These are phyloP conservation scores for Chelonus insularis DNA, from an alignment of 1,140 invertebrate genomes.

Conservation along the genomic window DNA sequence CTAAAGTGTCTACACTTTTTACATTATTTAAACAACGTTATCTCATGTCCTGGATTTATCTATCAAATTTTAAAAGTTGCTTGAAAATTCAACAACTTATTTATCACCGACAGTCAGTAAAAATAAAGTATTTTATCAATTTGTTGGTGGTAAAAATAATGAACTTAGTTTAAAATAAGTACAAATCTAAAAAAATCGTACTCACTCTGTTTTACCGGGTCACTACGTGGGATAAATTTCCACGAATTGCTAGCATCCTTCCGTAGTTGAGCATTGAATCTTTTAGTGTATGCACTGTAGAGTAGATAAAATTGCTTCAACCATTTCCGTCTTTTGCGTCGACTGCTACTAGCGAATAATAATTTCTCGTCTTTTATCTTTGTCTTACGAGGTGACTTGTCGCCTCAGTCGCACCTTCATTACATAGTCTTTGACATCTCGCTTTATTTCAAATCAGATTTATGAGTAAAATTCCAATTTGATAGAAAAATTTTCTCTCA, in stretches of 20 bases:
- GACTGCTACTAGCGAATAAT: background rate
- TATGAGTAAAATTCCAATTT: too few relatives aligned
- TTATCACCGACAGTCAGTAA: too few relatives aligned
- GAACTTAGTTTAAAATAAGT: background rate
- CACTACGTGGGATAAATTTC: constrained; percentile 24
- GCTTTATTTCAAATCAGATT: too few relatives aligned
- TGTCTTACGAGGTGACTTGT: background rate
- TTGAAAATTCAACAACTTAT: too few relatives aligned
- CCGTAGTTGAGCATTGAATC: background rate
- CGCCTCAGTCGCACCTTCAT: background rate
- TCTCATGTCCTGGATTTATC: too few relatives aligned
- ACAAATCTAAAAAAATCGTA: background rate
- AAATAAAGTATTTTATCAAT: too few relatives aligned
- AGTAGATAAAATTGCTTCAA: constrained; percentile 21
- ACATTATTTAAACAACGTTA: too few relatives aligned
- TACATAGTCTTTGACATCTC: too few relatives aligned
- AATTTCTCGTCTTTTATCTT: background rate
- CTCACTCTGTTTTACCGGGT: background rate
- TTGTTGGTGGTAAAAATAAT: too few relatives aligned
- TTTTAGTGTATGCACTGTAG: background rate
- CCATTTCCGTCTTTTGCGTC: background rate
- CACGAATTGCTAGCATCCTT: constrained; percentile 26
- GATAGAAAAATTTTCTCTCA: too few relatives aligned
- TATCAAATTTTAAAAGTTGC: too few relatives aligned
- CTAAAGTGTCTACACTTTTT: too few relatives aligned